A percentile compares a stretch with the other conserved stretches of the same genome.
phyloP scores from a whole-genome alignment of 2,113 vertebrate species.

The Paradisaea rubra region DNA sequence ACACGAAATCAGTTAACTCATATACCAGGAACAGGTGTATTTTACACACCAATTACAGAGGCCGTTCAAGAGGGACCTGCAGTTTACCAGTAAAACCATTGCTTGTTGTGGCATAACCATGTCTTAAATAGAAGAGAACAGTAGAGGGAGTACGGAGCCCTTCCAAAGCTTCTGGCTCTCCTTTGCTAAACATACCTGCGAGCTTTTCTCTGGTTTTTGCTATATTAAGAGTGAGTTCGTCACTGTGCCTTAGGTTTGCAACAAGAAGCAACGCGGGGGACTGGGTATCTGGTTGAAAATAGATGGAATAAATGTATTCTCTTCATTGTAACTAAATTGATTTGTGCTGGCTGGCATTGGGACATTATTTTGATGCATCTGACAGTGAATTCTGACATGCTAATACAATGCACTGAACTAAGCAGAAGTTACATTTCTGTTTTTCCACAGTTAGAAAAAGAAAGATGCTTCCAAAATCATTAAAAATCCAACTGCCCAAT shows the following conservation, averaged over 20 bases:
- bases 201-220: neutral
- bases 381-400: neutral
- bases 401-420: neutral
- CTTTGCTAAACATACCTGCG: neutral
- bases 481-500: neutral
- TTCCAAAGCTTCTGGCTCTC: neutral
- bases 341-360: neutral
- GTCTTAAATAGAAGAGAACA: conserved; percentile 50
- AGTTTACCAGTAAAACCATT: neutral
- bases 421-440: neutral
- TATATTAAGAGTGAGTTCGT: neutral
- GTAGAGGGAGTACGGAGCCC: conserved; percentile 55
- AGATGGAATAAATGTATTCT: neutral
- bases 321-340: neutral
- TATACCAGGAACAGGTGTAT: neutral
- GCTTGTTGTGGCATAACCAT: neutral
- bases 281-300: neutral
- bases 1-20: neutral
- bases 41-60: neutral
- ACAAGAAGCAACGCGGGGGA: fast-evolving
- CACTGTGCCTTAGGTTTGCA: neutral
- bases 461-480: neutral
- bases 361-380: neutral
- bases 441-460: neutral
- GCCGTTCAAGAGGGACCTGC: neutral